phyloP scores from a whole-genome alignment of 2,797 vertebrate species.

The Stomatorhinus walkeri region DNA sequence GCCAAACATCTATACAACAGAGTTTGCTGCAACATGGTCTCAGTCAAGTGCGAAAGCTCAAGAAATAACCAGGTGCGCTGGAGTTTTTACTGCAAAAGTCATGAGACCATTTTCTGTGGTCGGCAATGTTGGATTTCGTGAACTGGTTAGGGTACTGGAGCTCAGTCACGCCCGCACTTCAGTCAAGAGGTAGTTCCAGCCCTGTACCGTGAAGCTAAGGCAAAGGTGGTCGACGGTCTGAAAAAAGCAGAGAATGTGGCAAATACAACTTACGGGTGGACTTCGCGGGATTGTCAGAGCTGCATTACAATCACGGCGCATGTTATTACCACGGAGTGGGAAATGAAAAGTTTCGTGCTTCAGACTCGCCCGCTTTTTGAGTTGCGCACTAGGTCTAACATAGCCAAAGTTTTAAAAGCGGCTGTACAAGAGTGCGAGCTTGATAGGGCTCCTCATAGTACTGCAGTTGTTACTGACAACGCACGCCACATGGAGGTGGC shows the following conservation, averaged over 20 bases:
- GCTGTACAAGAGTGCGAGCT: constrained; percentile 16
- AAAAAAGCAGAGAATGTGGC: not conserved
- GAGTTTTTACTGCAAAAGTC: not conserved
- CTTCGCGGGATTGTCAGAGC: not conserved
- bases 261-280: not conserved
- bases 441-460: constrained; percentile 10
- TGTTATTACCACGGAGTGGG: not conserved
- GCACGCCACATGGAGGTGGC: constrained; percentile 24
- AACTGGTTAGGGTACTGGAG: not conserved
- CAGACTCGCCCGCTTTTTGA: not conserved
- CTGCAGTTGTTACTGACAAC: constrained; percentile 24
- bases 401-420: constrained; percentile 12
- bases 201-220: not conserved
- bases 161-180: not conserved
- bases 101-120: not conserved
- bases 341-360: not conserved
- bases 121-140: not conserved
- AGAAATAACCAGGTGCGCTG: not conserved
- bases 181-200: not conserved
- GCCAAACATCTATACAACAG: not conserved
- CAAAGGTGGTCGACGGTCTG: not conserved
- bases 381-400: constrained; percentile 21
- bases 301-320: not conserved
- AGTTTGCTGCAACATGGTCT: not conserved
- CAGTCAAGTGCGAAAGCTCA: not conserved